These are phyloP conservation scores for Drosophila rellima DNA, from an alignment of 2,888 invertebrate genomes.

Conservation along the genomic window DNA sequence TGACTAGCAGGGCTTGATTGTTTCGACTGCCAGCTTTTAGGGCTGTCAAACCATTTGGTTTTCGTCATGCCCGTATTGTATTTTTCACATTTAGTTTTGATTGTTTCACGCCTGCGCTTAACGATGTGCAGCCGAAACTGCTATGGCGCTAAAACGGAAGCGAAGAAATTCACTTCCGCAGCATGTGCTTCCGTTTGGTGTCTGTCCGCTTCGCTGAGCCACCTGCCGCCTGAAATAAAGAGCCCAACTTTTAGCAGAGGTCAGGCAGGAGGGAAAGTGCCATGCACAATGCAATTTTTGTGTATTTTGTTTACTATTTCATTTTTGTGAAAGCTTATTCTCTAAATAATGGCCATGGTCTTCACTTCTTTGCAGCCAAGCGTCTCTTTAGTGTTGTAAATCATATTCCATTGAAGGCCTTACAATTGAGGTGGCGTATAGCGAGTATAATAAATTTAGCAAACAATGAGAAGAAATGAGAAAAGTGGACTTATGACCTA, in stretches of 20 bases:
- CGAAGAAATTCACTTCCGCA: constrained; percentile 70
- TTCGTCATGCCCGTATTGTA: constrained; percentile 32
- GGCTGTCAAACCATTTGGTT: constrained; percentile 28
- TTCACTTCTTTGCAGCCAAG: constrained; percentile 34
- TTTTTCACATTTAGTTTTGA: constrained; percentile 68
- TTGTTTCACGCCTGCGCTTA: constrained; percentile 58
- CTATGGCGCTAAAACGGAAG: constrained; percentile 66
- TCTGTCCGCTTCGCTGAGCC: constrained; percentile 59
- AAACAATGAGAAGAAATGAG: constrained; percentile 28
- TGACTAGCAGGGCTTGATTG: constrained; percentile 19
- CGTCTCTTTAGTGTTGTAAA: constrained; percentile 43
- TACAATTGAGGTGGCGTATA: not conserved
- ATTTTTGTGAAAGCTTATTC: constrained; percentile 41
- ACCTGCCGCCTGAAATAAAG: constrained; percentile 25
- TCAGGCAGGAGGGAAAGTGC: constrained; percentile 12
- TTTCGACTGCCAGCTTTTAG: constrained; percentile 23
- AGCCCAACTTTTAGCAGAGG: constrained; percentile 13
- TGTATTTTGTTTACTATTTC: constrained; percentile 43
- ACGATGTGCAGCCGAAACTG: constrained; percentile 34
- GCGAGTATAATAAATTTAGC: constrained; percentile 41
- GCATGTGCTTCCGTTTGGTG: constrained; percentile 69
- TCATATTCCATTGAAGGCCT: constrained; percentile 48
- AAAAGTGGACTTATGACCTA: not conserved
- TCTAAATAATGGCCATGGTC: constrained; percentile 57
- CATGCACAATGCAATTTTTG: constrained; percentile 45